phyloP scores from a whole-genome alignment of 2,888 invertebrate species.

The Amiota minor region DNA sequence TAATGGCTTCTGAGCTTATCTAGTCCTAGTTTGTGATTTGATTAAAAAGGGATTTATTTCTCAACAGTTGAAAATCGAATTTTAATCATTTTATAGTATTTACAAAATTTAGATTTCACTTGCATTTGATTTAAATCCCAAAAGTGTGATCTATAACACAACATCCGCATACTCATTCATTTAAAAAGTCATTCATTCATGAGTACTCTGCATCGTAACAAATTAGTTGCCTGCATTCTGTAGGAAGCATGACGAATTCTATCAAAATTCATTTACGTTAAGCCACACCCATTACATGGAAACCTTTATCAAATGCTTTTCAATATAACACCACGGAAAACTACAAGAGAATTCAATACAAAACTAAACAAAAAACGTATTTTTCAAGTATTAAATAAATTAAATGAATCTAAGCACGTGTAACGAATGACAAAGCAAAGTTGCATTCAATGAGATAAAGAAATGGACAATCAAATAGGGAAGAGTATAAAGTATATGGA shows the following conservation, averaged over 20 bases:
- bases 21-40: no score
- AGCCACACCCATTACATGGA: constrained; percentile 40
- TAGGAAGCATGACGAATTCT: constrained; percentile 52
- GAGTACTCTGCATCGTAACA: not conserved
- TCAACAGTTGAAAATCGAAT: no score
- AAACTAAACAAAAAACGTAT: constrained; percentile 58
- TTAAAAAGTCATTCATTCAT: constrained; percentile 27
- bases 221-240: constrained; percentile 10
- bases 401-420: constrained; percentile 65
- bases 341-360: constrained; percentile 45
- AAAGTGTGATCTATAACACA: constrained; percentile 15
- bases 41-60: no score
- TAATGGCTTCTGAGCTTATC: no score
- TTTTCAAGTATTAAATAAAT: constrained; percentile 68
- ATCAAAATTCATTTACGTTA: constrained; percentile 56
- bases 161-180: constrained; percentile 24
- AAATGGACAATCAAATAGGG: not conserved
- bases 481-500: no score
- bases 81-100: no score
- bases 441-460: not conserved
- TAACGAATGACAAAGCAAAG: constrained; percentile 60
- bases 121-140: not conserved
- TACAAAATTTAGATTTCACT: no score
- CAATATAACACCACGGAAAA: constrained; percentile 20
- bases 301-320: not conserved